Evolutionary conservation across 2,888 invertebrate genomes (phyloP).

Genomic region (Noctua fimbriata): DNA sequence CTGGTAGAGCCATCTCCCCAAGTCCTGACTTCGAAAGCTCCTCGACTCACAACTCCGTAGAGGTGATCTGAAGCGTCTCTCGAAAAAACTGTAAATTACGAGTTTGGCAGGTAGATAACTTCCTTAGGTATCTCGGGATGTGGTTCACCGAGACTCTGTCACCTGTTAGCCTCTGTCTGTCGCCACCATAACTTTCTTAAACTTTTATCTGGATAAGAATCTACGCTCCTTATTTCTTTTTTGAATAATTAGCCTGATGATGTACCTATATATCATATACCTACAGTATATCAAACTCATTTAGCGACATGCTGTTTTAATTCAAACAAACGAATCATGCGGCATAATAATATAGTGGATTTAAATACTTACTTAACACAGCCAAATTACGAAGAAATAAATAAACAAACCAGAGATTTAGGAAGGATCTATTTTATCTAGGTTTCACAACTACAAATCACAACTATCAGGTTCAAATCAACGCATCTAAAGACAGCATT

Average conservation of each 20-base stretch:
- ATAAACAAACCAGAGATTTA: not conserved
- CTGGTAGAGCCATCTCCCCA: not conserved
- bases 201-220: not conserved
- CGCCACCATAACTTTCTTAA: not conserved
- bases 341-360: not conserved
- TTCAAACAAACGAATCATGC: not conserved
- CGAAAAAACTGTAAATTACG: not conserved
- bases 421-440: not conserved
- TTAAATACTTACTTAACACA: not conserved
- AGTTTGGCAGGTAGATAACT: not conserved
- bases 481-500: conserved; percentile 64
- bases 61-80: not conserved
- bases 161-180: not conserved
- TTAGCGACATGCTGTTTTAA: not conserved
- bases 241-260: not conserved
- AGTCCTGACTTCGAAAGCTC: not conserved
- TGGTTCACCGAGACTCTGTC: not conserved
- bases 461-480: conserved; percentile 25
- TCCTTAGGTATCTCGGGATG: not conserved
- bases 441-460: conserved; percentile 4
- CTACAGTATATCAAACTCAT: not conserved
- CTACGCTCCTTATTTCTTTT: not conserved
- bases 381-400: not conserved
- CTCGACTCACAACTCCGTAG: not conserved
- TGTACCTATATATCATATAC: too few relatives aligned